A percentile compares a stretch with the other conserved stretches of the same genome.
Conservation (phyloP, 2,797 vertebrate genomes). For the Chelonia mydas region DNA sequence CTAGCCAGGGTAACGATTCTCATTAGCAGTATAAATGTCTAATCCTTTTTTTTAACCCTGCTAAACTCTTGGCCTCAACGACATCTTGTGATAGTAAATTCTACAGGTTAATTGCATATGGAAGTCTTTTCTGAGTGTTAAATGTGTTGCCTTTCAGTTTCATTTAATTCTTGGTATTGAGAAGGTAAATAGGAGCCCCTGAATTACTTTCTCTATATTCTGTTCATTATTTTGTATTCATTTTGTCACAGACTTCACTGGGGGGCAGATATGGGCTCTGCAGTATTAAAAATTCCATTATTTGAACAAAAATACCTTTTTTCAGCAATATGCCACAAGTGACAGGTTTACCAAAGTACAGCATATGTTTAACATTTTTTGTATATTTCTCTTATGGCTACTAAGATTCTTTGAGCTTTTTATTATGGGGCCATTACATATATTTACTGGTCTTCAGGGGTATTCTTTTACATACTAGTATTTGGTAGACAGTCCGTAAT, state of each 20-base stretch:
- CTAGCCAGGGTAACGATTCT: not conserved
- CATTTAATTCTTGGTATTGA: not conserved
- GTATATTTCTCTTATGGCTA: not conserved
- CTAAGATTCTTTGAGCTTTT: not conserved
- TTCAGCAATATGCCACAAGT: not conserved
- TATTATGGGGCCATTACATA: not conserved
- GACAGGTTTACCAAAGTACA: not conserved
- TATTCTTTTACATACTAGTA: not conserved
- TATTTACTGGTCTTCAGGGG: conserved; percentile 4
- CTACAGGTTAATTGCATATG: conserved; percentile 11
- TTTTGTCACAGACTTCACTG: conserved; percentile 25
- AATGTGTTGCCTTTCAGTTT: conserved; percentile 36
- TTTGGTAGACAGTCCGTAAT: conserved; percentile 22
- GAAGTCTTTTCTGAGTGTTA: not conserved
- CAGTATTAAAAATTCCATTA: conserved; percentile 12
- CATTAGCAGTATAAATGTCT: not conserved
- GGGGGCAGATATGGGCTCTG: not conserved
- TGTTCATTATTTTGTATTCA: not conserved
- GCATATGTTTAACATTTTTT: not conserved
- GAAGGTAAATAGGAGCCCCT: conserved; percentile 6
- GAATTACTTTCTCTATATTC: conserved; percentile 10
- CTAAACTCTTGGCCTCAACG: not conserved
- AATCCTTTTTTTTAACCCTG: not conserved
- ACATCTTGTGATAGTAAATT: not conserved
- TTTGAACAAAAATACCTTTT: accelerated